Conservation (phyloP, 2,888 invertebrate species). For the Protodeltote pygarga region DNA sequence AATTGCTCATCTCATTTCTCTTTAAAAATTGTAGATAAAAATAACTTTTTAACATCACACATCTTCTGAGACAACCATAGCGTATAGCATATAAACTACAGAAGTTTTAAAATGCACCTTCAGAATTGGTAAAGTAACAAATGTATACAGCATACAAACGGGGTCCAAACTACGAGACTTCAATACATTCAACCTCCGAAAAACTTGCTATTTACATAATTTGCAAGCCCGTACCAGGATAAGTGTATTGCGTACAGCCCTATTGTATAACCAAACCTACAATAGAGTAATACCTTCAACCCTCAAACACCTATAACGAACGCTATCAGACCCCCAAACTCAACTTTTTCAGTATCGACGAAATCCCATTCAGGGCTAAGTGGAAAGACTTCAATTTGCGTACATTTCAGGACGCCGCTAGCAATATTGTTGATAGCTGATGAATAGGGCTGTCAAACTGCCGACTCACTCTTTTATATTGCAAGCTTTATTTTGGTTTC, state of each 20-base stretch:
- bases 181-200: no score
- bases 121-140: no score
- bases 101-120: no score
- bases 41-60: no score
- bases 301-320: conserved; percentile 33
- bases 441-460: conserved; percentile 66
- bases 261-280: conserved; percentile 17
- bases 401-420: conserved; percentile 29
- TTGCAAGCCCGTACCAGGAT: no score
- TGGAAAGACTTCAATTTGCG: conserved; percentile 54
- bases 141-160: no score
- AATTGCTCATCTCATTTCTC: no score
- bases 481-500: conserved; percentile 74
- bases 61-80: no score
- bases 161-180: no score
- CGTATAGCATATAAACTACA: no score
- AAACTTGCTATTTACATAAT: no score
- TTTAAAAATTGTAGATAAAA: no score
- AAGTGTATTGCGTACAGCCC: background rate
- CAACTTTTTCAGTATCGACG: conserved; percentile 43
- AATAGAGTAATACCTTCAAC: conserved; percentile 17
- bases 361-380: conserved; percentile 38
- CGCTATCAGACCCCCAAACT: conserved; percentile 30
- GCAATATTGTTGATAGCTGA: conserved; percentile 48
- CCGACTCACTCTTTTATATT: conserved; percentile 82